phyloP scores from a whole-genome alignment of 2,888 invertebrate species.

The Dynastes maya region DNA sequence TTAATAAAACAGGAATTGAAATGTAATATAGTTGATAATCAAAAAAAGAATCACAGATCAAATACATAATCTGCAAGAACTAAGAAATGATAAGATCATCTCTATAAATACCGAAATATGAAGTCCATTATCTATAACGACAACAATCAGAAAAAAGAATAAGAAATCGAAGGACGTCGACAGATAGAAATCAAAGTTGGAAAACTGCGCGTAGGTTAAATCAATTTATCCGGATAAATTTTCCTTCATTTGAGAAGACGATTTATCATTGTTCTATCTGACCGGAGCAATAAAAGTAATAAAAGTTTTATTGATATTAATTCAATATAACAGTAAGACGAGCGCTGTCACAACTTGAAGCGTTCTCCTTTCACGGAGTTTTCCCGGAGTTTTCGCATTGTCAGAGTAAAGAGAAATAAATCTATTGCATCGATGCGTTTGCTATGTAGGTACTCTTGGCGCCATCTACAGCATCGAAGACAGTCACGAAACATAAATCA shows the following conservation, averaged over 20 bases:
- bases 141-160: background rate
- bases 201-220: slow-evolving; percentile 14
- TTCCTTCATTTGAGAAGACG: slow-evolving; percentile 26
- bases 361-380: background rate
- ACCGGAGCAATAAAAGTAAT: slow-evolving; percentile 18
- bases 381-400: background rate
- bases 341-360: background rate
- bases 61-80: no score
- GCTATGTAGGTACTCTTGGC: background rate
- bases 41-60: no score
- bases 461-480: background rate
- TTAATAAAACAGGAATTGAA: no score
- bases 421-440: slow-evolving; percentile 14
- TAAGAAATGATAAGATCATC: background rate
- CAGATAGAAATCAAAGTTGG: slow-evolving; percentile 15
- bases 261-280: slow-evolving; percentile 42
- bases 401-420: background rate
- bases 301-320: slow-evolving; percentile 47
- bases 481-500: slow-evolving; percentile 18
- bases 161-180: slow-evolving; percentile 4
- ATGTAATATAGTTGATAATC: no score
- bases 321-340: slow-evolving; percentile 38
- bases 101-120: background rate
- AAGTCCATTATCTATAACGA: background rate
- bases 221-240: slow-evolving; percentile 34